phyloP scores from a whole-genome alignment of 2,888 invertebrate species.

The Pseudococcus viburni region DNA sequence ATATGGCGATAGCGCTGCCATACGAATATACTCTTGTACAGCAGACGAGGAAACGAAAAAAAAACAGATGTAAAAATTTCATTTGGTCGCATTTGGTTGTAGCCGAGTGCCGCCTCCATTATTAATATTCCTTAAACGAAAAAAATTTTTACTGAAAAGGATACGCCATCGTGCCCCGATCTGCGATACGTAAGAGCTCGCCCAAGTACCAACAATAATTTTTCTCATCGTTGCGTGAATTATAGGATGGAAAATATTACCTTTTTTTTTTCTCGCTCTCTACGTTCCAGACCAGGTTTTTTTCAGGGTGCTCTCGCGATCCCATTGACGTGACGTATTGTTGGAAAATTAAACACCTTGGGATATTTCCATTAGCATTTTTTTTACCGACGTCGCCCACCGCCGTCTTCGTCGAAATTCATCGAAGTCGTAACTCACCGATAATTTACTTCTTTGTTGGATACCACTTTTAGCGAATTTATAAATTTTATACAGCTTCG shows the following conservation, averaged over 20 bases:
- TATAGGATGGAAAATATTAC: not conserved
- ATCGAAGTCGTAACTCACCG: not conserved
- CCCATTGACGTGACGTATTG: constrained; percentile 17
- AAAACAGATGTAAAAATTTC: constrained; percentile 15
- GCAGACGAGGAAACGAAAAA: not conserved
- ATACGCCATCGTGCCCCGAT: not conserved
- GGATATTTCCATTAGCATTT: constrained; percentile 38
- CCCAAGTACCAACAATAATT: constrained; percentile 5
- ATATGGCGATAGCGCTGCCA: not conserved
- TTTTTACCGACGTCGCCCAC: not conserved
- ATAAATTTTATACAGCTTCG: constrained; percentile 19
- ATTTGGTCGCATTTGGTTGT: constrained; percentile 20
- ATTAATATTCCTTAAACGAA: constrained; percentile 10
- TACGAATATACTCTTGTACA: not conserved
- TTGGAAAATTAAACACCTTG: constrained; percentile 38
- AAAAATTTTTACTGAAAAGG: not conserved
- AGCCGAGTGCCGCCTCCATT: not conserved
- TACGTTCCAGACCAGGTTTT: not conserved
- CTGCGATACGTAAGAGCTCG: not conserved
- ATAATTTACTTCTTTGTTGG: constrained; percentile 14
- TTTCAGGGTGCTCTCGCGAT: not conserved
- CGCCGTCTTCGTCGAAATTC: constrained; percentile 1
- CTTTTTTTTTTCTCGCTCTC: not conserved
- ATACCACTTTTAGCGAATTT: constrained; percentile 21
- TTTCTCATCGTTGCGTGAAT: constrained; percentile 11